These are phyloP conservation scores for Corythornis cristatus DNA, from an alignment of 2,113 vertebrate species.

Conservation along the genomic window DNA sequence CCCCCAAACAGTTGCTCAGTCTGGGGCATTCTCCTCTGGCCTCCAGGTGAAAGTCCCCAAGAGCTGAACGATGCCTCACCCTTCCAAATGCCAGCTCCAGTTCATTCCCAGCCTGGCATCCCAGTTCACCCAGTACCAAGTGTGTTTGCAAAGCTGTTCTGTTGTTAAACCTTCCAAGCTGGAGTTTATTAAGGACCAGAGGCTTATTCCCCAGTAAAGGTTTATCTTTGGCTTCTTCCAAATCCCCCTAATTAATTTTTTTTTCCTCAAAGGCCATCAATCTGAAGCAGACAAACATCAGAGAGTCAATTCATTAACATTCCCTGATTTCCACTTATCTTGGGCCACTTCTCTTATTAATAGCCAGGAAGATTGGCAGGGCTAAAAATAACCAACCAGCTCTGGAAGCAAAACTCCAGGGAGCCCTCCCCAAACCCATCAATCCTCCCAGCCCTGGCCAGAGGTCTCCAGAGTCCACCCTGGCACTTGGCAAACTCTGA, in stretches of 20 bases:
- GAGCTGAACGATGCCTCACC: neutral
- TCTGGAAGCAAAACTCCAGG: neutral
- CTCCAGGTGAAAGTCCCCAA: neutral
- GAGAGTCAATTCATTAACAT: neutral
- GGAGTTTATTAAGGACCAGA: neutral
- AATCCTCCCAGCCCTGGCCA: neutral
- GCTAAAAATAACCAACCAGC: neutral
- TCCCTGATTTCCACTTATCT: neutral
- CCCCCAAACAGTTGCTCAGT: too few species aligned
- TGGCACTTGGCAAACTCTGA: neutral
- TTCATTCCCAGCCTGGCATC: neutral
- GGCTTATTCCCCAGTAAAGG: neutral
- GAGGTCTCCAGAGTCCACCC: neutral
- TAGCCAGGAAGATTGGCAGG: neutral
- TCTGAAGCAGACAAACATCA: neutral
- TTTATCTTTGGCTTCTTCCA: neutral
- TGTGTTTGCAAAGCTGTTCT: neutral
- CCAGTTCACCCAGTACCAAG: neutral
- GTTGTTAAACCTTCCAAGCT: neutral
- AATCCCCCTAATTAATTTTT: neutral
- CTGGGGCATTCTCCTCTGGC: too few species aligned
- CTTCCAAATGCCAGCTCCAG: neutral
- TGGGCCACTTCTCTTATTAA: neutral
- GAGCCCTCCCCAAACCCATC: neutral
- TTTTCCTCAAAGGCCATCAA: neutral